phyloP scores from a whole-genome alignment of 2,797 vertebrate genomes.

The Melanotaenia trifasciata region DNA sequence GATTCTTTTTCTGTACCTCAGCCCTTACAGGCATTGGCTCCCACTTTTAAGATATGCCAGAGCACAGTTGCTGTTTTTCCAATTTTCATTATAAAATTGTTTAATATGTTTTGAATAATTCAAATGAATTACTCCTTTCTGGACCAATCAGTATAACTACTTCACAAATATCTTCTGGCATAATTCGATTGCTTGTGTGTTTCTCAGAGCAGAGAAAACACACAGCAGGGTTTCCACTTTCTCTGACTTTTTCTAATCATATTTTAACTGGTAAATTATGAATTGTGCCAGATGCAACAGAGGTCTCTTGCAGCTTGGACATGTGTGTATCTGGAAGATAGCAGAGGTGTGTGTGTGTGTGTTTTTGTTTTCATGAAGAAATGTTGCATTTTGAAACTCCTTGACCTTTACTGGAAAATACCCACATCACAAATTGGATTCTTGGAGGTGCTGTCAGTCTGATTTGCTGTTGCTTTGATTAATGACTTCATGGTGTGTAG shows the following conservation, averaged over 20 bases:
- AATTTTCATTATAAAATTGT: constrained; percentile 33
- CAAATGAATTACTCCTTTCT: constrained; percentile 37
- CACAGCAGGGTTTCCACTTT: constrained; percentile 32
- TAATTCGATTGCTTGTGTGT: constrained; percentile 39
- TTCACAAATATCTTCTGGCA: constrained; percentile 40
- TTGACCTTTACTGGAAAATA: constrained; percentile 29
- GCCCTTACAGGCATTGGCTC: neutral
- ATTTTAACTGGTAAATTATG: constrained; percentile 41
- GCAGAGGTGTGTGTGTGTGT: neutral
- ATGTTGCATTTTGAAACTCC: constrained; percentile 4
- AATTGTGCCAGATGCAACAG: constrained; percentile 37
- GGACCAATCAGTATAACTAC: constrained; percentile 27
- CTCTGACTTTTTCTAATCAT: constrained; percentile 34
- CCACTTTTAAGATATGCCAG: neutral
- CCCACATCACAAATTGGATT: constrained; percentile 10
- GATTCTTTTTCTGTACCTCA: neutral
- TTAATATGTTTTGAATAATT: constrained; percentile 53
- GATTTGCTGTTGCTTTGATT: constrained; percentile 28
- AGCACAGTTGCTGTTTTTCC: constrained; percentile 3
- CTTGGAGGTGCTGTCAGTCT: constrained; percentile 15
- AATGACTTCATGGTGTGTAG: constrained; percentile 25
- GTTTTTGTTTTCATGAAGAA: constrained; percentile 2
- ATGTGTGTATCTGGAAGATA: neutral
- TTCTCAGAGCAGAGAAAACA: constrained; percentile 36
- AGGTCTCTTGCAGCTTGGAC: neutral